Evolutionary conservation across 1,140 invertebrate genomes (phyloP), one percentile per base, ranked within the genome.

Genomic region (Lepidurus arcticus): DNA sequence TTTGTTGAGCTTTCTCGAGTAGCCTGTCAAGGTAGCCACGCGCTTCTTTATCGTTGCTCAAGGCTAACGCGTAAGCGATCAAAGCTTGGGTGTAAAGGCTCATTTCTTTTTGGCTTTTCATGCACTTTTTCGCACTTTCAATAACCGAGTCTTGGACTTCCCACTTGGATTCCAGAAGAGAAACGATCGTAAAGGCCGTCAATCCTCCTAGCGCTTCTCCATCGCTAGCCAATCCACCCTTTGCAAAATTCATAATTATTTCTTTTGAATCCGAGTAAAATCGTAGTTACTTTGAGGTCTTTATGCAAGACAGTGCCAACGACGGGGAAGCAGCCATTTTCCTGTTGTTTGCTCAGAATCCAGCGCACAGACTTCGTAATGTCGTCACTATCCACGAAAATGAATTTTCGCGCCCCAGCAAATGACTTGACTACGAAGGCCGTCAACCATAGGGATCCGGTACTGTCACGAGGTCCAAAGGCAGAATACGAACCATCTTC

Each of bases 401-500:
- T 91, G 80, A 88, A 89, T 0, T 84, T 81, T 26, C 86, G 85
- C 1, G 92, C 91, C 81, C 91, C 88, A 5, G 88, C 87, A 80
- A 94, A 89, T 6, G 91, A 92, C 80, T 90, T 89, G 0, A 94
- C 85, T 10, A 93, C 91, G 84, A 94, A 94, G 0, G 93, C 92
- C 0, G 93, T 94, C 16, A 95, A 85, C 90, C 93, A 95, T 53
- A 91, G 92, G 13, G 92, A 94, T 0, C 93, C 91, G 6, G 84
- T 83, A 1, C 84, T 82, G 75, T 92, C 90, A 0, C 85, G 82
- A 53, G 87, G 84, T 0, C 92, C 93, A 83, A 94, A 95, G 0
- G 93, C 92, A 43, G 92, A 93, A 85, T 93, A 95, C 0, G 93
- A 94, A 1, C 92, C 92, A 82, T 94, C 92, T 0, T 84, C 81